phyloP scores from a whole-genome alignment of 2,888 invertebrate genomes.

The Ferrisia virgata region DNA sequence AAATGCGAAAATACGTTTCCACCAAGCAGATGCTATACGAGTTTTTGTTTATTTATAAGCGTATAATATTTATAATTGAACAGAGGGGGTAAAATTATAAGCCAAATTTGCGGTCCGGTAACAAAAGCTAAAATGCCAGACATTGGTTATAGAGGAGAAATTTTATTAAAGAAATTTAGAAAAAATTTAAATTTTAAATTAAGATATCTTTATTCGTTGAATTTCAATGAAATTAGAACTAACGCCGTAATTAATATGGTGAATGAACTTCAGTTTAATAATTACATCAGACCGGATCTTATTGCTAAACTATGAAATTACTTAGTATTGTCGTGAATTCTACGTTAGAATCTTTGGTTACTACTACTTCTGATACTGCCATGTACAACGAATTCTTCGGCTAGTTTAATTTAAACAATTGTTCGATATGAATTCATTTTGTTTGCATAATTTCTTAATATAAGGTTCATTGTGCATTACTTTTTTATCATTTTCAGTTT shows the following conservation, averaged over 20 bases:
- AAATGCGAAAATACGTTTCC: not conserved
- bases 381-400: not conserved
- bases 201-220: not conserved
- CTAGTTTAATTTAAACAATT: not conserved
- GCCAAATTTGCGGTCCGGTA: not conserved
- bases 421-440: not conserved
- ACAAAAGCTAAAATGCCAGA: not conserved
- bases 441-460: not conserved
- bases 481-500: not conserved
- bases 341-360: not conserved
- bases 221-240: slow-evolving; percentile 6
- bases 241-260: slow-evolving; percentile 18
- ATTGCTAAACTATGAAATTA: slow-evolving; percentile 13
- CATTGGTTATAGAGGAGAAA: not conserved
- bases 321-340: not conserved
- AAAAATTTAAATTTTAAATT: slow-evolving; percentile 23
- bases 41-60: slow-evolving; percentile 6
- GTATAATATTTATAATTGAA: not conserved
- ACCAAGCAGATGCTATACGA: not conserved
- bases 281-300: not conserved
- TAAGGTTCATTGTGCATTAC: not conserved
- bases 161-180: slow-evolving; percentile 8
- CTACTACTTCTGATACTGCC: no score
- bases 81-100: not conserved
- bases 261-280: slow-evolving; percentile 19